Conservation (phyloP, 2,113 vertebrate genomes). For the Leucopternis melanops region DNA sequence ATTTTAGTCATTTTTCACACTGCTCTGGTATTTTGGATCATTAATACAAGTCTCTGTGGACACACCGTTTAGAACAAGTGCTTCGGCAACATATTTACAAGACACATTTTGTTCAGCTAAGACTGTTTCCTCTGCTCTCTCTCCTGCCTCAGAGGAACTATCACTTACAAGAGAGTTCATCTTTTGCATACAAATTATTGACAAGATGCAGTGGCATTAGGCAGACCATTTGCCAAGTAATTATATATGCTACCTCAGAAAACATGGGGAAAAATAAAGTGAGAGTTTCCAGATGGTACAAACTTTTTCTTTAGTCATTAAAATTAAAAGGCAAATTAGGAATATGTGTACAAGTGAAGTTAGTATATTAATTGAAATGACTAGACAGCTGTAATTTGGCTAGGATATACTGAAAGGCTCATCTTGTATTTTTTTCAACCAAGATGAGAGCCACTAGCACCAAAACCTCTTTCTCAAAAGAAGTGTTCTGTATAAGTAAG, state of each 20-base stretch:
- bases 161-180: not conserved
- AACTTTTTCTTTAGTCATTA: not conserved
- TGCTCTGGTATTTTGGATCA: not conserved
- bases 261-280: not conserved
- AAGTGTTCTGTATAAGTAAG: not conserved
- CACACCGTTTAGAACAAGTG: not conserved
- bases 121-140: not conserved
- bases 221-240: not conserved
- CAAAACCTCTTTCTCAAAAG: not conserved
- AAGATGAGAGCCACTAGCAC: not conserved
- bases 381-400: not conserved
- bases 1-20: not conserved
- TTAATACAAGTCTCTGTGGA: slow-evolving; percentile 5
- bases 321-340: not conserved
- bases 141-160: not conserved
- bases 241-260: not conserved
- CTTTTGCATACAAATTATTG: slow-evolving; percentile 16
- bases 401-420: not conserved
- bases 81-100: slow-evolving; percentile 17
- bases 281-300: not conserved
- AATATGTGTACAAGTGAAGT: not conserved
- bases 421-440: not conserved
- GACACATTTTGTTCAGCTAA: not conserved
- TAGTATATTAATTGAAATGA: not conserved
- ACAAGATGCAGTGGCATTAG: not conserved